A percentile compares a stretch with the other conserved stretches of the same genome.
These are phyloP conservation scores for Pseudoips prasinana DNA, from an alignment of 2,888 invertebrate species.

Conservation along the genomic window DNA sequence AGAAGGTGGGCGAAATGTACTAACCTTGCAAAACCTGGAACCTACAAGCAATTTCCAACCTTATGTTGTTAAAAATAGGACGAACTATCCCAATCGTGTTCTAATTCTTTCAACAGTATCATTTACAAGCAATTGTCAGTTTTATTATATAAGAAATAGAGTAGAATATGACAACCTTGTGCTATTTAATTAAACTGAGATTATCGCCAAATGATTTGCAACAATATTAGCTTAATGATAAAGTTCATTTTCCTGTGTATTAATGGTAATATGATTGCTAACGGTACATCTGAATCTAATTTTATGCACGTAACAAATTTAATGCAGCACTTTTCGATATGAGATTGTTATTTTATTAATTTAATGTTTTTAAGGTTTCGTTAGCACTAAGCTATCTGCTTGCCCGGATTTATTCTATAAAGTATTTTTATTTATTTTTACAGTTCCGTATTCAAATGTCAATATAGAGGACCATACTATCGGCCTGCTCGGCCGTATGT, in stretches of 20 bases:
- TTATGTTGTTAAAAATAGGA: slow-evolving; percentile 1
- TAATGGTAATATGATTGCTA: neutral
- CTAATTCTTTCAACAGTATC: too few species aligned
- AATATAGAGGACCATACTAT: too few species aligned
- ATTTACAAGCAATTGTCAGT: too few species aligned
- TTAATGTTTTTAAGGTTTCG: too few species aligned
- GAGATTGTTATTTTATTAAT: neutral
- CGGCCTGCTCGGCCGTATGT: too few species aligned
- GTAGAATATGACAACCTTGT: slow-evolving; percentile 2
- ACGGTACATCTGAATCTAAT: slow-evolving; percentile 16
- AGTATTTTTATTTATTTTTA: too few species aligned
- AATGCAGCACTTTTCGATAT: slow-evolving; percentile 9
- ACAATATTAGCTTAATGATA: neutral
- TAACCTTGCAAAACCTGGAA: slow-evolving; percentile 26
- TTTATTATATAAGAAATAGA: neutral
- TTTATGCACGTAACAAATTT: slow-evolving; percentile 17
- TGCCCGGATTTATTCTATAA: too few species aligned
- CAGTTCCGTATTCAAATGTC: too few species aligned
- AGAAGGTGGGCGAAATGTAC: slow-evolving; percentile 18
- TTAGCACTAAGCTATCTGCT: too few species aligned
- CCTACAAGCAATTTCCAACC: slow-evolving; percentile 1
- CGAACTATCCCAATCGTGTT: too few species aligned
- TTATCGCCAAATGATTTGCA: neutral
- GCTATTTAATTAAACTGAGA: too few species aligned
- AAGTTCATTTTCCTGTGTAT: slow-evolving; percentile 1